These are phyloP conservation scores for Pocillopora verrucosa DNA, from an alignment of 64 coral and sea anemone genomes.

Conservation along the genomic window DNA sequence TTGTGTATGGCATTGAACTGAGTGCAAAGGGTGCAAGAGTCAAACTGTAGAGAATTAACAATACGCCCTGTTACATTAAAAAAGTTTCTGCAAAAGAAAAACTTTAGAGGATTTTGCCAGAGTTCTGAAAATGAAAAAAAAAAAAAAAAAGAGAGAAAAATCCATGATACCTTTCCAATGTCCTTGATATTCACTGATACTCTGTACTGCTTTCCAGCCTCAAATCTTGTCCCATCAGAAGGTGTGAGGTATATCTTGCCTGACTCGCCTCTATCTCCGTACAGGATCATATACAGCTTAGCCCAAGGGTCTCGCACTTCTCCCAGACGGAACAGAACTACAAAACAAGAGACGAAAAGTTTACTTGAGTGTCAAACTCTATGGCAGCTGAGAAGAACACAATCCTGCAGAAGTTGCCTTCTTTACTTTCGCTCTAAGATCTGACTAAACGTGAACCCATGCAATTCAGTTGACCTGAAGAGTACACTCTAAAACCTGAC, in stretches of 20 bases:
- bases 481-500: too few relatives aligned
- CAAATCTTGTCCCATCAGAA: constrained; percentile 61
- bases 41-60: too few relatives aligned
- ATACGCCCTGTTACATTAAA: neutral
- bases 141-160: neutral
- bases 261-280: constrained; percentile 79
- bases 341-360: neutral
- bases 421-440: neutral
- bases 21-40: too few relatives aligned
- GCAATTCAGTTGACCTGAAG: too few relatives aligned
- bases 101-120: neutral
- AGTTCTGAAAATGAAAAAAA: neutral
- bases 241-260: constrained; percentile 70
- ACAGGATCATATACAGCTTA: constrained; percentile 82
- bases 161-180: constrained; percentile 78
- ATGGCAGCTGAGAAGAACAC: neutral
- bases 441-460: too few relatives aligned
- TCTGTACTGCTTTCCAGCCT: constrained; percentile 70
- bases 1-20: too few relatives aligned
- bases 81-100: neutral
- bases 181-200: constrained; percentile 74
- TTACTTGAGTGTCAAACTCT: too few relatives aligned
- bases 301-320: constrained; percentile 71
- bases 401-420: too few relatives aligned
- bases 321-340: constrained; percentile 67